Conservation (phyloP, 2,797 vertebrate genomes). For the Parotocinclus haroldoi region DNA sequence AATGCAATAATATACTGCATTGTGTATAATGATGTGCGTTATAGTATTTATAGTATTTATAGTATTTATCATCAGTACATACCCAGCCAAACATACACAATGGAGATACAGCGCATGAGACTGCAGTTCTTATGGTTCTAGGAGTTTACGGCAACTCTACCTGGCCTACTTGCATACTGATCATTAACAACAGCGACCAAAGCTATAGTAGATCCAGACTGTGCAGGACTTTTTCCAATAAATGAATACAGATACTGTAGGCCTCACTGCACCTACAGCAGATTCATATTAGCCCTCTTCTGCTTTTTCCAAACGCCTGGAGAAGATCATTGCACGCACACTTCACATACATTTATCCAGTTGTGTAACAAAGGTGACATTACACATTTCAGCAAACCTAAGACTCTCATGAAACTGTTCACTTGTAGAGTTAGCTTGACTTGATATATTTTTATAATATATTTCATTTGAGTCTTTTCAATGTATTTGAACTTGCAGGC, state of each 20-base stretch:
- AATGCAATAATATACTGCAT: no score
- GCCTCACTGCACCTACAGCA: background rate
- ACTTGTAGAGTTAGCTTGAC: background rate
- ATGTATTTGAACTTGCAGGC: slow-evolving; percentile 83
- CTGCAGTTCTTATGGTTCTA: no score
- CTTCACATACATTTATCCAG: background rate
- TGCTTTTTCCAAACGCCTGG: background rate
- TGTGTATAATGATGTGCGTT: no score
- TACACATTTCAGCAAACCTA: slow-evolving; percentile 8
- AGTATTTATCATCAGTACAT: no score
- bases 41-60: no score
- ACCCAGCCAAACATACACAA: no score
- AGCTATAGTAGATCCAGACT: slow-evolving; percentile 2
- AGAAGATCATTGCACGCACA: background rate
- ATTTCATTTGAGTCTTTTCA: slow-evolving; percentile 59
- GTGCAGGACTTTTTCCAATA: slow-evolving; percentile 28
- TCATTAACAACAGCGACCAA: slow-evolving; percentile 60
- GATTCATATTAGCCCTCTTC: background rate
- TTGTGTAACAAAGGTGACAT: background rate
- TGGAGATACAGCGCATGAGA: no score
- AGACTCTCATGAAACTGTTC: background rate
- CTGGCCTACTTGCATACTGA: slow-evolving; percentile 19
- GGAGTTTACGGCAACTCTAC: background rate
- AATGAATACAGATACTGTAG: slow-evolving; percentile 16
- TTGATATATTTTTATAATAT: background rate